Conservation (phyloP, 2,797 vertebrate genomes). For the Chelon labrosus region DNA sequence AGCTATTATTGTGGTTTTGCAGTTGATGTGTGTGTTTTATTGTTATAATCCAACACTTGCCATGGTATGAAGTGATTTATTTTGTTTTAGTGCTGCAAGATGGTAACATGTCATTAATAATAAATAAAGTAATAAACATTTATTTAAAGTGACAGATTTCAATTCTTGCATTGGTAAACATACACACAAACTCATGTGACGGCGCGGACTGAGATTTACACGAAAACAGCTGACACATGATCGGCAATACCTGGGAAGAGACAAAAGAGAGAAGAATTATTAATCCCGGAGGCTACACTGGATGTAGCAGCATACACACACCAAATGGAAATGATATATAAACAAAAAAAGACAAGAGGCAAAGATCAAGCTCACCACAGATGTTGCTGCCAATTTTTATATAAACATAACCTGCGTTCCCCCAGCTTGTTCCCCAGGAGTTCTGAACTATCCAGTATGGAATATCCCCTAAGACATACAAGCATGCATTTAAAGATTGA, state of each 20-base stretch:
- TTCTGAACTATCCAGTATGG: constrained; percentile 95
- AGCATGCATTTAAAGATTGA: constrained; percentile 36
- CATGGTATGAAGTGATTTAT: constrained; percentile 54
- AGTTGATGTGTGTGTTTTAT: constrained; percentile 26
- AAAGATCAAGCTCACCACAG: constrained; percentile 87
- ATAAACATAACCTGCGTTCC: constrained; percentile 89
- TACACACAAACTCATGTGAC: background rate
- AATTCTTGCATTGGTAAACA: constrained; percentile 17
- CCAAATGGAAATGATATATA: constrained; percentile 1
- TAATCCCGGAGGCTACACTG: constrained; percentile 24
- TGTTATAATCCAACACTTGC: constrained; percentile 39
- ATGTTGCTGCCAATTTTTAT: constrained; percentile 90
- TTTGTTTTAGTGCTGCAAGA: constrained; percentile 47
- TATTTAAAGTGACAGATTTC: constrained; percentile 57
- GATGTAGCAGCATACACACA: constrained; percentile 16
- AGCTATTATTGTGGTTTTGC: constrained; percentile 33
- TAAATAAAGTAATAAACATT: constrained; percentile 41
- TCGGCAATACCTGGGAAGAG: constrained; percentile 89
- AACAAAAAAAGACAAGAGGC: constrained; percentile 14
- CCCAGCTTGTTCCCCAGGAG: constrained; percentile 92
- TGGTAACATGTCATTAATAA: constrained; percentile 39
- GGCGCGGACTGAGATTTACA: constrained; percentile 47
- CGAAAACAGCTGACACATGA: constrained; percentile 86
- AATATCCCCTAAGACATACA: constrained; percentile 79
- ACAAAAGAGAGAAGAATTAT: constrained; percentile 18